Evolutionary conservation across 2,797 vertebrate species (phyloP).

Genomic region (Tamandua tetradactyla): DNA sequence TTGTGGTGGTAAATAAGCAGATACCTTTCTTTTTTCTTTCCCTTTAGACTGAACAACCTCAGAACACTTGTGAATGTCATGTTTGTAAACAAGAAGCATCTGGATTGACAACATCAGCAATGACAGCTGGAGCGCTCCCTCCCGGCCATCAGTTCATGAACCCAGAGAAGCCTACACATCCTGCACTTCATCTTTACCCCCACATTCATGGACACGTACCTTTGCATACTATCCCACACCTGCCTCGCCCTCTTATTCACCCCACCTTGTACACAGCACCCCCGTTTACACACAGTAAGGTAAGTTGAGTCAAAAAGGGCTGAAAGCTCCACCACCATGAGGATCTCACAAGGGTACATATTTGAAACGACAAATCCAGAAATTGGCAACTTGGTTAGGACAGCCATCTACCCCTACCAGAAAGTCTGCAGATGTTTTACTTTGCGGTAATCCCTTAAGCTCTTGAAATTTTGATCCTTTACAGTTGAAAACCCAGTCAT

Average conservation of each 20-base stretch:
- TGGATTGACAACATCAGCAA: slow-evolving; percentile 87
- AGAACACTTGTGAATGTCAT: slow-evolving; percentile 96
- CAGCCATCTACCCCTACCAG: neutral
- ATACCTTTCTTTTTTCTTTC: slow-evolving; percentile 30
- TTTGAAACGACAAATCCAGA: rapidly evolving
- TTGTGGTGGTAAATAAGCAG: neutral
- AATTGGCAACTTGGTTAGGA: neutral
- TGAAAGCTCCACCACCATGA: neutral
- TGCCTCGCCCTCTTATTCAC: slow-evolving; percentile 94
- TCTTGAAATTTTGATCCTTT: neutral
- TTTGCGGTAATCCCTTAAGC: neutral
- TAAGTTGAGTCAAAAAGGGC: slow-evolving; percentile 80
- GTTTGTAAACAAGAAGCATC: slow-evolving; percentile 96
- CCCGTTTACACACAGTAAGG: slow-evolving; percentile 96
- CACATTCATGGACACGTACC: slow-evolving; percentile 98
- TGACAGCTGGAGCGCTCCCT: slow-evolving; percentile 89
- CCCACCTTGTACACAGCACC: slow-evolving; percentile 95
- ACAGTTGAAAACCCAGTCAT: neutral
- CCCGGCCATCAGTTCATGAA: slow-evolving; percentile 94
- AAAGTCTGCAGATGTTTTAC: neutral
- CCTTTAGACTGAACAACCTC: slow-evolving; percentile 89
- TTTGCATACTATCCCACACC: slow-evolving; percentile 93
- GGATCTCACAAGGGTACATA: neutral
- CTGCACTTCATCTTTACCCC: slow-evolving; percentile 96
- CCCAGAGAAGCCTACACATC: slow-evolving; percentile 93